Conservation (phyloP, 2,888 invertebrate species). For the Gymnoscelis rufifasciata region DNA sequence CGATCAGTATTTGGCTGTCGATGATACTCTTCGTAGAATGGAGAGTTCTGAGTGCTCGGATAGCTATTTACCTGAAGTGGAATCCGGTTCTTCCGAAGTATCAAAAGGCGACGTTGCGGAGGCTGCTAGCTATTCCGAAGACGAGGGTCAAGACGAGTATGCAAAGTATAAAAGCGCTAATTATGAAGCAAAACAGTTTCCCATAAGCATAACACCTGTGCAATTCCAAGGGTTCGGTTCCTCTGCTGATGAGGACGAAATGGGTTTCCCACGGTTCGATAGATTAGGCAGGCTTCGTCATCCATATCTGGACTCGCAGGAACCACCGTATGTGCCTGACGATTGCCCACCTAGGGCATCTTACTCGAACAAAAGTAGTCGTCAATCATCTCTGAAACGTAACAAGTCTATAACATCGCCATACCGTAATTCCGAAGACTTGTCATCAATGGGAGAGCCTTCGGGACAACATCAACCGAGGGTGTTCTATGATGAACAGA, state of each 20-base stretch:
- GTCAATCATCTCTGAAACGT: slow-evolving; percentile 70
- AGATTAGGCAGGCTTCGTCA: slow-evolving; percentile 77
- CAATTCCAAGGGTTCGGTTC: slow-evolving; percentile 81
- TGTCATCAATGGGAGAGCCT: slow-evolving; percentile 54
- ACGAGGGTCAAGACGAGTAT: slow-evolving; percentile 75
- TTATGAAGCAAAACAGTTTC: slow-evolving; percentile 66
- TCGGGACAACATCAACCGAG: slow-evolving; percentile 56
- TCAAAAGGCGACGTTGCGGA: slow-evolving; percentile 74
- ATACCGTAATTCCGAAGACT: slow-evolving; percentile 61
- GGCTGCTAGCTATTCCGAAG: slow-evolving; percentile 73
- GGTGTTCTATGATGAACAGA: slow-evolving; percentile 63
- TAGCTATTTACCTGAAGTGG: slow-evolving; percentile 83
- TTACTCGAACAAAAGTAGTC: slow-evolving; percentile 71
- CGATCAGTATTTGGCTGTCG: slow-evolving; percentile 58
- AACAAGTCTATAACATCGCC: slow-evolving; percentile 48
- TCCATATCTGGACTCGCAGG: slow-evolving; percentile 73
- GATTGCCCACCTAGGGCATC: slow-evolving; percentile 68
- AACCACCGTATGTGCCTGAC: slow-evolving; percentile 69
- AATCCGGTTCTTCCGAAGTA: slow-evolving; percentile 81
- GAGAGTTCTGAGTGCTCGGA: slow-evolving; percentile 84
- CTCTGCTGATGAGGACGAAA: slow-evolving; percentile 82
- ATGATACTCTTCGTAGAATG: slow-evolving; percentile 72
- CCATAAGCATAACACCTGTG: slow-evolving; percentile 68
- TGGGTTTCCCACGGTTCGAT: slow-evolving; percentile 82
- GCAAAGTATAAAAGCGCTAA: slow-evolving; percentile 60